Base-by-base conservation (phyloP, 2,888 invertebrate species). In the Phragmatobia fuliginosa region DNA sequence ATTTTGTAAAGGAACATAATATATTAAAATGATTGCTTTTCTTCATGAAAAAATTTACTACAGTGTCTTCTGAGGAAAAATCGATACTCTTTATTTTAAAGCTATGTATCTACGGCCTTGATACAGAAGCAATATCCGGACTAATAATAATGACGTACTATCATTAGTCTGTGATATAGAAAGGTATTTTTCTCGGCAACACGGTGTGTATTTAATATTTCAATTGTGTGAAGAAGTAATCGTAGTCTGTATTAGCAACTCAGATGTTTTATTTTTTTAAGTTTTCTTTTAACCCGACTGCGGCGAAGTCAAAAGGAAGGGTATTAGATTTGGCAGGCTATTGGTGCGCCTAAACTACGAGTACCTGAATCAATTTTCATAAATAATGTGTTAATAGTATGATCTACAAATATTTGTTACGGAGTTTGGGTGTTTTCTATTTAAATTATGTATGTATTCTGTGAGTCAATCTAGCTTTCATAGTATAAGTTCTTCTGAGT, bases 111-210 rank as follows among this genome's bases (percentile, higher is more conserved):
- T 81, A 76, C 80, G 76, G 70, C 70, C 60, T 64, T 45, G 32
- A 72, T 76, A 73, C 61, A 49, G 63, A 58, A 38, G 68, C 63
- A 82, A 81, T 82, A 75, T 80, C 76, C 81, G 83, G 74, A 71
- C 70, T 80, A 68, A 76, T 80, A 75, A 77, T 80, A 79, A 77
- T 71, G 70, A 72, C 64, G 66, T 71, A 73, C 72, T 66, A 71
- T 72, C 72, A 70, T 70, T 68, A 70, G 38, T 66, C 49, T 32
- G 11, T 65, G 60, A n/a, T 56, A 68, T 66, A 61, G 49, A 70
- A 66, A 73, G 45, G 62, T 68, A 58, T 21, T 18, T 71, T 49
- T 70, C 73, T 70, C 73, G 62, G 66, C 28, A 28, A 59, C 31
- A 18, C 28, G 10, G 63, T 38, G 45, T 28, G 25, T 25, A 33